Evolutionary conservation across 2,113 vertebrate species (phyloP).

Genomic region (Corynorhinus townsendii): DNA sequence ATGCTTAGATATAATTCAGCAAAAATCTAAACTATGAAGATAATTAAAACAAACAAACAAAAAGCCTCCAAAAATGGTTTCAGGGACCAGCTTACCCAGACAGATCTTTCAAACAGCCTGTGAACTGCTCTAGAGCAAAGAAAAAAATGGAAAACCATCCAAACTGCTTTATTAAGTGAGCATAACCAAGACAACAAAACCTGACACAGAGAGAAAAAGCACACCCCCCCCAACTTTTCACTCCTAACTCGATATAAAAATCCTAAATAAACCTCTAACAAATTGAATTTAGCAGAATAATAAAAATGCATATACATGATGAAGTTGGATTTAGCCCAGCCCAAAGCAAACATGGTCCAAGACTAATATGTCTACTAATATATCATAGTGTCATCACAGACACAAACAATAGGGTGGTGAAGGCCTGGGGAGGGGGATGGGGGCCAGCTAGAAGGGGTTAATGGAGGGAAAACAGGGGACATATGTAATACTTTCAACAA

Average conservation of each 20-base stretch:
- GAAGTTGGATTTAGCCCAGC: not conserved
- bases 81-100: not conserved
- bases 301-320: not conserved
- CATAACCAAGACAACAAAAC: slow-evolving; percentile 30
- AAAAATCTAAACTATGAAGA: slow-evolving; percentile 36
- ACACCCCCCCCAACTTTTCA: not conserved
- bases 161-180: not conserved
- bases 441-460: too few relatives aligned
- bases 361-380: not conserved
- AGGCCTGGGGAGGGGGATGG: too few relatives aligned
- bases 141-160: not conserved
- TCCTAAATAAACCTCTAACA: slow-evolving; percentile 3
- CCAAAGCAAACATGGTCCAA: not conserved
- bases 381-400: not conserved
- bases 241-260: not conserved
- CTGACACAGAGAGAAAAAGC: not conserved
- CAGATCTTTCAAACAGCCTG: not conserved
- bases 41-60: not conserved
- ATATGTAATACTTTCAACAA: too few relatives aligned
- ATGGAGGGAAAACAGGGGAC: too few relatives aligned
- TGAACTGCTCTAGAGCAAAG: not conserved
- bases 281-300: not conserved
- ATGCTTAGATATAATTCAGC: slow-evolving; percentile 7
- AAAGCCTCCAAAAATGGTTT: not conserved
- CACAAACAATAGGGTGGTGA: too few relatives aligned